A percentile compares a stretch with the other conserved stretches of the same genome.
These are phyloP conservation scores for Phrynosoma platyrhinos DNA, from an alignment of 2,113 vertebrate genomes.

Conservation along the genomic window DNA sequence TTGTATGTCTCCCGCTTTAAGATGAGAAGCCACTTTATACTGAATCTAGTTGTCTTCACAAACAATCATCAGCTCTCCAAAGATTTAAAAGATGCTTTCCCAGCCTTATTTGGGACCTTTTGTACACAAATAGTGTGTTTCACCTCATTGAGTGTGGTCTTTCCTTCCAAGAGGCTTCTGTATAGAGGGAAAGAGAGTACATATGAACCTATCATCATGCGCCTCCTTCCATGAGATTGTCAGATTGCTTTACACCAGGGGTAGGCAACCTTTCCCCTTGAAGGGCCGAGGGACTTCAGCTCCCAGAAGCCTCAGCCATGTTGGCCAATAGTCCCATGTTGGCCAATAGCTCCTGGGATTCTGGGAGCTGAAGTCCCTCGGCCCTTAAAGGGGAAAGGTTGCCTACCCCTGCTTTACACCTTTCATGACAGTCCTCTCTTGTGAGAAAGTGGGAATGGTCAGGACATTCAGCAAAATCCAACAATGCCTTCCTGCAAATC, in stretches of 20 bases:
- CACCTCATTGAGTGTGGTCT: too few species aligned
- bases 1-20: background rate
- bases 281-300: too few species aligned
- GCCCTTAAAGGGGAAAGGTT: too few species aligned
- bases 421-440: background rate
- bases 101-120: too few species aligned
- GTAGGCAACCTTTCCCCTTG: too few species aligned
- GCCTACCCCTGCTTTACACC: background rate
- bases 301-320: too few species aligned
- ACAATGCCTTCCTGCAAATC: background rate
- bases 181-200: background rate
- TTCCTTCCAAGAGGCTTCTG: too few species aligned
- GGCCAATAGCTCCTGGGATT: too few species aligned
- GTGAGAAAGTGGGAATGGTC: background rate
- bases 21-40: background rate
- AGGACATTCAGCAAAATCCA: background rate
- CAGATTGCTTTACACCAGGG: background rate
- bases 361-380: too few species aligned
- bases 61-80: background rate
- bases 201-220: background rate
- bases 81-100: too few species aligned
- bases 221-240: background rate
- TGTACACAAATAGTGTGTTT: too few species aligned
- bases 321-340: too few species aligned
- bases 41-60: background rate